These are phyloP conservation scores for Melitaea athalia DNA, from an alignment of 2,888 invertebrate genomes.

Conservation along the genomic window DNA sequence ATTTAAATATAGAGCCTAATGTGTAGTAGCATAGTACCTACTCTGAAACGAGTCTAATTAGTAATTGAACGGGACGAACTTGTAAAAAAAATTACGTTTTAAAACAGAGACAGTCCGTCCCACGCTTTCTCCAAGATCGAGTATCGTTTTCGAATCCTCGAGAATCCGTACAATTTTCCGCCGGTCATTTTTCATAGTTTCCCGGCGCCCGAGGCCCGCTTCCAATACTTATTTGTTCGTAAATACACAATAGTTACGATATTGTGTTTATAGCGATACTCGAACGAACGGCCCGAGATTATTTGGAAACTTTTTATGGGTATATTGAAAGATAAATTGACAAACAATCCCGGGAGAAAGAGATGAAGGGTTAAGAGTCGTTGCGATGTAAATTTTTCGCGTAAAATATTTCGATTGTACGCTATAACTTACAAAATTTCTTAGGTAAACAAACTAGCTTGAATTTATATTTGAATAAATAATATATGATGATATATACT, in stretches of 20 bases:
- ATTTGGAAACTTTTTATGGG: conserved; percentile 46
- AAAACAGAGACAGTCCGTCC: conserved; percentile 48
- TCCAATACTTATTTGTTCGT: conserved; percentile 64
- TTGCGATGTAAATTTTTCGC: conserved; percentile 19
- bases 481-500: too few species aligned
- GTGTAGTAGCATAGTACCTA: too few species aligned
- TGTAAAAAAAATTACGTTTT: neutral
- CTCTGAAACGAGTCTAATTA: too few species aligned
- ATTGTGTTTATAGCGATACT: conserved; percentile 57
- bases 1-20: too few species aligned
- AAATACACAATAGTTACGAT: conserved; percentile 58
- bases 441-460: neutral
- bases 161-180: conserved; percentile 78
- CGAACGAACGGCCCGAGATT: conserved; percentile 36
- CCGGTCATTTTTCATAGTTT: conserved; percentile 81
- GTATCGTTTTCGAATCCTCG: conserved; percentile 60
- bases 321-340: conserved; percentile 44
- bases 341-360: conserved; percentile 29
- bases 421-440: neutral
- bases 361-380: conserved; percentile 30
- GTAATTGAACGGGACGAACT: too few species aligned
- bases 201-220: conserved; percentile 49
- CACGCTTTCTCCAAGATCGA: conserved; percentile 52
- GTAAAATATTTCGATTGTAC: conserved; percentile 12
- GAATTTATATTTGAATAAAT: too few species aligned